phyloP scores from a whole-genome alignment of 2,888 invertebrate species.

The Synergus umbraculus region DNA sequence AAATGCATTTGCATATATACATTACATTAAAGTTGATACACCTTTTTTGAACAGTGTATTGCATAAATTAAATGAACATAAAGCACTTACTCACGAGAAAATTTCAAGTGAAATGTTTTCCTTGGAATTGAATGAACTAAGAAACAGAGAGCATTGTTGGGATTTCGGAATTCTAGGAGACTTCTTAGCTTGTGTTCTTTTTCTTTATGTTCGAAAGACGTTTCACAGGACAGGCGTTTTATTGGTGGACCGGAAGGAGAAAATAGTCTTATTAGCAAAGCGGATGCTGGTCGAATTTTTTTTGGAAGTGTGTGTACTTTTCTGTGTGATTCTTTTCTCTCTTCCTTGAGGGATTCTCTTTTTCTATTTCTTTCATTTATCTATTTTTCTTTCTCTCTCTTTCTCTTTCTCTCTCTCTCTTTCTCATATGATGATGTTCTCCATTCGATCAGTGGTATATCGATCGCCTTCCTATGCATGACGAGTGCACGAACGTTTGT shows the following conservation, averaged over 20 bases:
- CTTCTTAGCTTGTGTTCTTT: background rate
- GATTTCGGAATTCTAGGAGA: background rate
- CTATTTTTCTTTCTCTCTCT: background rate
- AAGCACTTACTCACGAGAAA: background rate
- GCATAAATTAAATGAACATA: too few species aligned
- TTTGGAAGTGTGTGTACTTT: conserved; percentile 4
- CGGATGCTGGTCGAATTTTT: conserved; percentile 14
- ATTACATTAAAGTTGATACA: too few species aligned
- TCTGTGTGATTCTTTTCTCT: conserved; percentile 20
- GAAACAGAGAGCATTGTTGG: background rate
- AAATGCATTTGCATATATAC: too few species aligned
- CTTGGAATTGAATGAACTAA: background rate
- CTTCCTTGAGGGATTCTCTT: conserved; percentile 6
- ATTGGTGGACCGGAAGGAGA: conserved; percentile 10
- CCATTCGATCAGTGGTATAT: conserved; percentile 26
- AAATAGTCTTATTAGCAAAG: conserved; percentile 23
- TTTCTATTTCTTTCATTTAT: background rate
- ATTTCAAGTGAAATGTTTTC: background rate
- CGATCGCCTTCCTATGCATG: conserved; percentile 21
- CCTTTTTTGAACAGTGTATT: too few species aligned
- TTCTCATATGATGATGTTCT: background rate
- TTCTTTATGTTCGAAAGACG: background rate
- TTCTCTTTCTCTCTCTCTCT: background rate
- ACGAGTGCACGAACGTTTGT: conserved; percentile 32
- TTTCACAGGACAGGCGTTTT: conserved; percentile 14